Percentiles rank a stretch among this genome's conserved stretches.
Conservation (phyloP, 2,888 invertebrate genomes). For the Leptopilina myrica region DNA sequence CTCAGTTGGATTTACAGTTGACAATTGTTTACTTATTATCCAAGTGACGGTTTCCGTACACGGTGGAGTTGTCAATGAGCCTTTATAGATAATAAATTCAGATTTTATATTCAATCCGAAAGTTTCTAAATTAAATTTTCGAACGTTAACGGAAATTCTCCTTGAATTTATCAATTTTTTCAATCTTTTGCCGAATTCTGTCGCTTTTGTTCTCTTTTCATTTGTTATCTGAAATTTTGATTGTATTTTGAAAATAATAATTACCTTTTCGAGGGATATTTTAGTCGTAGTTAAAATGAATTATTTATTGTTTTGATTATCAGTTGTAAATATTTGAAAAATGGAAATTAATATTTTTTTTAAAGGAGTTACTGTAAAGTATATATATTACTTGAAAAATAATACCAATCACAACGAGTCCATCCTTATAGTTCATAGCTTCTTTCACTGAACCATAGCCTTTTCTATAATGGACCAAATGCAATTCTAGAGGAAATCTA, state of each 20-base stretch:
- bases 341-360: not conserved
- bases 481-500: slow-evolving; percentile 1
- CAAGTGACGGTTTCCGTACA: slow-evolving; percentile 9
- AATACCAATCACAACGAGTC: not conserved
- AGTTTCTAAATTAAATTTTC: not conserved
- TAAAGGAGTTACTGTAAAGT: not conserved
- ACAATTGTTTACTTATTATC: slow-evolving; percentile 1
- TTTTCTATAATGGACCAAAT: not conserved
- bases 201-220: not conserved
- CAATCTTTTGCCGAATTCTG: not conserved
- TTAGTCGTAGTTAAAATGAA: no score
- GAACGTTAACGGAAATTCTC: not conserved
- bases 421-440: slow-evolving; percentile 7
- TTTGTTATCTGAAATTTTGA: not conserved
- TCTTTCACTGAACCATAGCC: not conserved
- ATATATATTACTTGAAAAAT: slow-evolving; percentile 4
- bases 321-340: no score
- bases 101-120: not conserved
- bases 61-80: not conserved
- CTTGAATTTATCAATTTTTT: not conserved
- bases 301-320: no score
- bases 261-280: no score
- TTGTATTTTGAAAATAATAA: not conserved
- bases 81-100: not conserved
- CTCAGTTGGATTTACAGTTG: not conserved